Evolutionary conservation across 1,140 invertebrate species (phyloP).

Genomic region (Campoletis sonorensis): DNA sequence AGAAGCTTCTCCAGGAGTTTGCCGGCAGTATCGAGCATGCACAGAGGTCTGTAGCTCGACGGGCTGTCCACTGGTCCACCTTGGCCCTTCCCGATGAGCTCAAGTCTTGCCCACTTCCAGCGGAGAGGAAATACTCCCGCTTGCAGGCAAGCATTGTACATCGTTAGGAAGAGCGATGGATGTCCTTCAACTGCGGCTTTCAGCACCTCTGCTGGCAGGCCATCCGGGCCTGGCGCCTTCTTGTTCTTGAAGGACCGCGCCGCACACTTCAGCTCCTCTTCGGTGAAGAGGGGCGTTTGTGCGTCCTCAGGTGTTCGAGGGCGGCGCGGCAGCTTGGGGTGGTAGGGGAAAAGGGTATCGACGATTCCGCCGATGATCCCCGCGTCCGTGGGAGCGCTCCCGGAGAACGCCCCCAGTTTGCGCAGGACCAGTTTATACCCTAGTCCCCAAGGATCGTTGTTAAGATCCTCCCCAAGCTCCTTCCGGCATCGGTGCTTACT

Average conservation of each 20-base stretch:
- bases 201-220: conserved; percentile 53
- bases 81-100: not conserved
- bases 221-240: conserved; percentile 59
- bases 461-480: too few species aligned
- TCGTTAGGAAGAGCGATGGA: not conserved
- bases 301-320: not conserved
- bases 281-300: not conserved
- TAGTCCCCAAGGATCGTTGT: too few species aligned
- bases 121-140: not conserved
- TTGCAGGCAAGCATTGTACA: not conserved
- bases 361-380: not conserved
- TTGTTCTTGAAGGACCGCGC: not conserved
- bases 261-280: not conserved
- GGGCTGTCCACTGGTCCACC: not conserved
- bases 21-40: conserved; percentile 3
- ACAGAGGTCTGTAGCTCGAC: not conserved
- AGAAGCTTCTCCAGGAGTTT: not conserved
- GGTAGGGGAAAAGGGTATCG: conserved; percentile 2
- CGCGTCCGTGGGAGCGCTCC: conserved; percentile 8
- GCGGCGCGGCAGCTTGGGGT: not conserved
- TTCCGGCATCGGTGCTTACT: too few species aligned
- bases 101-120: not conserved
- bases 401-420: conserved; percentile 36
- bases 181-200: conserved; percentile 32
- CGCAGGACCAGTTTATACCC: conserved; percentile 57